These are phyloP conservation scores for Gandaritis pyraliata DNA, from an alignment of 2,888 invertebrate species.

Conservation along the genomic window DNA sequence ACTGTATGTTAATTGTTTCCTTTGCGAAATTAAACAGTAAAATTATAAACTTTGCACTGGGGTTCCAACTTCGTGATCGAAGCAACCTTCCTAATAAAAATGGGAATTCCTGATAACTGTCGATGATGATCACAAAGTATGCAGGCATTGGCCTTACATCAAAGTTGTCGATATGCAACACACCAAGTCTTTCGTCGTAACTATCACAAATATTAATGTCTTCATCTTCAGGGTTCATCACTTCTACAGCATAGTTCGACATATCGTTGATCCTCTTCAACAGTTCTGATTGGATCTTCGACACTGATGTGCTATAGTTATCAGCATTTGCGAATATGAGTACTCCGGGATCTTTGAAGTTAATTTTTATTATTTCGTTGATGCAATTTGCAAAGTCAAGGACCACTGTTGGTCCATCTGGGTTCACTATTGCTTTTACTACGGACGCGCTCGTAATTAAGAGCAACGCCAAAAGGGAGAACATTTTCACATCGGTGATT, in stretches of 20 bases:
- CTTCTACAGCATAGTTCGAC: constrained; percentile 53
- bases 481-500: constrained; percentile 32
- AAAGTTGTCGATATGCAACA: constrained; percentile 54
- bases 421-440: constrained; percentile 51
- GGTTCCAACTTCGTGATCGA: constrained; percentile 69
- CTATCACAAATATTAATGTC: constrained; percentile 52
- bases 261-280: constrained; percentile 54
- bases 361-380: constrained; percentile 52
- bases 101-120: constrained; percentile 59
- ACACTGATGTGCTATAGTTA: constrained; percentile 53
- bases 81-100: constrained; percentile 57
- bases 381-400: constrained; percentile 62
- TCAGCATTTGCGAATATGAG: constrained; percentile 59
- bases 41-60: constrained; percentile 65
- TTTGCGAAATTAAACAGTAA: constrained; percentile 56
- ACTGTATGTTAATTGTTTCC: constrained; percentile 43
- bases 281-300: constrained; percentile 54
- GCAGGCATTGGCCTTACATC: constrained; percentile 55
- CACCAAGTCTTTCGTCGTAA: constrained; percentile 42
- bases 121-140: constrained; percentile 66
- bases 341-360: constrained; percentile 60
- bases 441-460: constrained; percentile 32
- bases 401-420: constrained; percentile 60
- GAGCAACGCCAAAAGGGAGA: constrained; percentile 36
- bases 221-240: constrained; percentile 51